phyloP scores from a whole-genome alignment of 2,113 vertebrate genomes.

The Tympanuchus pallidicinctus region DNA sequence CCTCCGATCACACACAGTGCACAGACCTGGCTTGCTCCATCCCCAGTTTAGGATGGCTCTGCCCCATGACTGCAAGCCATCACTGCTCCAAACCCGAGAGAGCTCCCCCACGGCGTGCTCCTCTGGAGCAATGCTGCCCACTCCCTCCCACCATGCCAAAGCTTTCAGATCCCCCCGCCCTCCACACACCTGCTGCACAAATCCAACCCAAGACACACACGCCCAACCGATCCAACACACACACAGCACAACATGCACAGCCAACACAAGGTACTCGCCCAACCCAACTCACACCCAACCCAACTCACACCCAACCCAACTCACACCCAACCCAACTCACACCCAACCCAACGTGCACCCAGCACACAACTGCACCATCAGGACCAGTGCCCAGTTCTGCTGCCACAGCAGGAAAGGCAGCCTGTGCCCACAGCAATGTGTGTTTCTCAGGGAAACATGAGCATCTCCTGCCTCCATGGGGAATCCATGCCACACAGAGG shows the following conservation, averaged over 20 bases:
- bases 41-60: background rate
- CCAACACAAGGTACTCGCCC: background rate
- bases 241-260: no score
- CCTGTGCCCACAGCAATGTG: fast-evolving
- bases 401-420: fast-evolving
- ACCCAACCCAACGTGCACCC: background rate
- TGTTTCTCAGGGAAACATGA: fast-evolving
- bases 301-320: no score
- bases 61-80: background rate
- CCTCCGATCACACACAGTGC: background rate
- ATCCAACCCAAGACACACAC: background rate
- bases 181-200: background rate
- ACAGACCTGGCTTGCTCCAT: background rate
- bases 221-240: fast-evolving
- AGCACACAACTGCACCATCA: fast-evolving
- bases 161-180: fast-evolving
- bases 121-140: background rate
- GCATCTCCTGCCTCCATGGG: background rate
- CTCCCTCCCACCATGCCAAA: background rate
- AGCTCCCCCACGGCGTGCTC: fast-evolving
- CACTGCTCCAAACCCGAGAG: background rate
- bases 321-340: no score
- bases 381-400: background rate
- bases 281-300: no score
- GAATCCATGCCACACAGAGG: background rate